Evolutionary conservation across 2,797 vertebrate genomes (phyloP).

Genomic region (Loris lydekkerianus): DNA sequence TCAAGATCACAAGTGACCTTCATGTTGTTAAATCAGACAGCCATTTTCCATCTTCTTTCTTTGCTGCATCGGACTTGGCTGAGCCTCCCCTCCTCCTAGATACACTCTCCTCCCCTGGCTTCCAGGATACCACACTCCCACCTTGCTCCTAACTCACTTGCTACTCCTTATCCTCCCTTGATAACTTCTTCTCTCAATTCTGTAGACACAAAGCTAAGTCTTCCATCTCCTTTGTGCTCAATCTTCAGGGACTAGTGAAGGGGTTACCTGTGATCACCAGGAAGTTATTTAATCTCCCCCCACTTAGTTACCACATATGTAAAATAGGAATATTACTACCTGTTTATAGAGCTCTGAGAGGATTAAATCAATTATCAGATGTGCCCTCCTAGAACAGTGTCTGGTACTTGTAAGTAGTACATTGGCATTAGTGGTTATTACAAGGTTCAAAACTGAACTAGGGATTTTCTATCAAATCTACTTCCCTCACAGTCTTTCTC

Average conservation of each 20-base stretch:
- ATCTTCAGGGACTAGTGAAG: background rate
- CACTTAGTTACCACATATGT: background rate
- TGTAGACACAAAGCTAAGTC: background rate
- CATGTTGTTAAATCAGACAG: background rate
- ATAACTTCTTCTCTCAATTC: background rate
- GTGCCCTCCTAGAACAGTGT: background rate
- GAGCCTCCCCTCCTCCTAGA: background rate
- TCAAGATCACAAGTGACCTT: background rate
- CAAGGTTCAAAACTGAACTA: background rate
- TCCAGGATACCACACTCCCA: background rate
- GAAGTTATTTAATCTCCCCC: background rate
- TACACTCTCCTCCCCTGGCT: background rate
- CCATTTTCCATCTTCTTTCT: background rate
- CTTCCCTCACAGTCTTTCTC: background rate
- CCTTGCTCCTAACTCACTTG: background rate
- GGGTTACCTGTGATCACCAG: background rate
- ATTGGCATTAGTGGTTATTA: background rate
- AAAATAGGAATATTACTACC: background rate
- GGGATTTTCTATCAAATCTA: background rate
- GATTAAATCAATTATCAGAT: background rate
- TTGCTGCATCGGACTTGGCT: background rate
- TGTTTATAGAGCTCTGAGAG: background rate
- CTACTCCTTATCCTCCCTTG: background rate
- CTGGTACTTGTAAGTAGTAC: background rate
- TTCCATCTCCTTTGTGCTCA: background rate